phyloP scores from a whole-genome alignment of 2,888 invertebrate genomes.

The Andricus quercusramuli region DNA sequence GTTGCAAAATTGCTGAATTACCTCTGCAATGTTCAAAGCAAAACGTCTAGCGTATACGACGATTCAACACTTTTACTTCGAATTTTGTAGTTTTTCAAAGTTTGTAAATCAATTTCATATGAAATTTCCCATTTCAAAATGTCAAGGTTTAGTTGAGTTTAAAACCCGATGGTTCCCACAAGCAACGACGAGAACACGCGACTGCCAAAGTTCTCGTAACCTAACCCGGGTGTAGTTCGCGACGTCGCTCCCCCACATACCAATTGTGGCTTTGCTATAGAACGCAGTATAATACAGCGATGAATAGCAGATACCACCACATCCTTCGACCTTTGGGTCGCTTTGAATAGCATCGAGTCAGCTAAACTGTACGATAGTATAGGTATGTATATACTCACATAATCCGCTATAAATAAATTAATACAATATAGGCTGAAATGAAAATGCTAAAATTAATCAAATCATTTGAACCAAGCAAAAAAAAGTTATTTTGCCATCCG shows the following conservation, averaged over 20 bases:
- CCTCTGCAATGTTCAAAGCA: not conserved
- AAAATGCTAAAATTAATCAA: too few relatives aligned
- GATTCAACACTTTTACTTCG: not conserved
- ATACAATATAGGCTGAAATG: too few relatives aligned
- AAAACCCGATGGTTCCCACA: constrained; percentile 64
- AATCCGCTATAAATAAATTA: not conserved
- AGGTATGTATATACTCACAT: too few relatives aligned
- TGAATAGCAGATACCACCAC: constrained; percentile 45
- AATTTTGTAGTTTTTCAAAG: not conserved
- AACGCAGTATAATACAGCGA: constrained; percentile 49
- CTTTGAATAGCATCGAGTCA: constrained; percentile 42
- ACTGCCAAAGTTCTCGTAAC: constrained; percentile 63
- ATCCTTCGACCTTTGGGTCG: constrained; percentile 49
- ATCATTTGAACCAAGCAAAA: too few relatives aligned
- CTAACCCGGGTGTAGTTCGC: constrained; percentile 58
- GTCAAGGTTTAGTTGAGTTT: constrained; percentile 34
- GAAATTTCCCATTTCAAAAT: not conserved
- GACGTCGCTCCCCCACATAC: constrained; percentile 64
- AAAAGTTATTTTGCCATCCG: too few relatives aligned
- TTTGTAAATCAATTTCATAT: not conserved
- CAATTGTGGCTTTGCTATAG: constrained; percentile 54
- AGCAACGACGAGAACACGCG: constrained; percentile 69
- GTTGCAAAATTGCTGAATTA: not conserved
- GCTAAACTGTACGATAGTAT: not conserved
- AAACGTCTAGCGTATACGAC: not conserved